Percentiles rank a stretch among this genome's conserved stretches.
These are phyloP conservation scores for Ceratitis capitata DNA, from an alignment of 1,140 invertebrate species.

Conservation along the genomic window DNA sequence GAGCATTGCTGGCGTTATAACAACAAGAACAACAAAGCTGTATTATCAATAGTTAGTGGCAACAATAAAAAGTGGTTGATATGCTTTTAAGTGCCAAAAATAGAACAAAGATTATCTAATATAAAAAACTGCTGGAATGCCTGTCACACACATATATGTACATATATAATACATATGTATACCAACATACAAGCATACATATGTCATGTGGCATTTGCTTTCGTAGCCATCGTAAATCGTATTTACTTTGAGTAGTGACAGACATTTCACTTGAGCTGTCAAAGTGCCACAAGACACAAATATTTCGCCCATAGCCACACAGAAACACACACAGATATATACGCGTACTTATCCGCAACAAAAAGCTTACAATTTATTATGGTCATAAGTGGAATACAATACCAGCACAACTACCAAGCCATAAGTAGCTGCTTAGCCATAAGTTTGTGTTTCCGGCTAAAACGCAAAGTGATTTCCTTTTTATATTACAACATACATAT, in stretches of 20 bases:
- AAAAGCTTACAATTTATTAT: neutral
- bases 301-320: neutral
- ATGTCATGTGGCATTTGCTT: neutral
- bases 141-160: neutral
- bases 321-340: neutral
- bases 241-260: neutral
- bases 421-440: constrained; percentile 13
- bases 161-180: neutral
- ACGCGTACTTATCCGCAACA: neutral
- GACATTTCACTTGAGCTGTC: constrained; percentile 16
- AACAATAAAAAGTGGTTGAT: neutral
- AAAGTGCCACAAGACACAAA: neutral
- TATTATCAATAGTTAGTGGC: neutral
- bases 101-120: neutral
- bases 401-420: neutral
- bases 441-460: constrained; percentile 15
- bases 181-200: neutral
- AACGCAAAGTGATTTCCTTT: constrained; percentile 21
- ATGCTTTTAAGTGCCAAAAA: neutral
- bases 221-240: neutral
- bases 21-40: neutral
- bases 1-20: neutral
- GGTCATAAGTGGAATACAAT: constrained; percentile 2
- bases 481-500: neutral
- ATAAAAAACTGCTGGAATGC: neutral